A percentile compares a stretch with the other conserved stretches of the same genome.
Evolutionary conservation across 92 coral and sea anemone genomes (phyloP).

Genomic region (Montipora capitata): DNA sequence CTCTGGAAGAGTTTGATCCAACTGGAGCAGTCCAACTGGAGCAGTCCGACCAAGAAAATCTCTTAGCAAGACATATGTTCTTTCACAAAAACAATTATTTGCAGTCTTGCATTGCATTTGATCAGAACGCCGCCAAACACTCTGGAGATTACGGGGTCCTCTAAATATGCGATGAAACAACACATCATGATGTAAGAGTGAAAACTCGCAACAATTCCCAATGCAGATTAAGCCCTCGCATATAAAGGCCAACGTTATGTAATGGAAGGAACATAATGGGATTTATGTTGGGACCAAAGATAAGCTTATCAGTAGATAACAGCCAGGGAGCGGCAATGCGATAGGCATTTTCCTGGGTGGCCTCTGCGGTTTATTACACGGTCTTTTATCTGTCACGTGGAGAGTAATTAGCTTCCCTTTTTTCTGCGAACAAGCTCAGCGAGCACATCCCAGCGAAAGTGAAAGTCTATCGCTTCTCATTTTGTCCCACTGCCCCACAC

Average conservation of each 20-base stretch:
- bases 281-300: conserved; percentile 30
- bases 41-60: neutral
- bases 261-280: conserved; percentile 16
- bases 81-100: too few relatives aligned
- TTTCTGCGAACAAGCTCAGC: conserved; percentile 7
- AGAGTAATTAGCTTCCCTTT: conserved; percentile 23
- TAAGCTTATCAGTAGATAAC: conserved; percentile 27
- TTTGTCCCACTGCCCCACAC: neutral
- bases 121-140: too few relatives aligned
- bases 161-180: too few relatives aligned
- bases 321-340: conserved; percentile 23
- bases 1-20: too few relatives aligned
- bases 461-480: conserved; percentile 15
- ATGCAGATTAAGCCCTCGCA: too few relatives aligned
- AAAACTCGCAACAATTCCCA: too few relatives aligned
- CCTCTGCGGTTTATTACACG: conserved; percentile 31
- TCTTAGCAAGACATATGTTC: too few relatives aligned
- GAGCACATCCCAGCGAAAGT: neutral
- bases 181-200: too few relatives aligned
- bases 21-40: neutral
- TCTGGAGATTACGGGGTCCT: too few relatives aligned
- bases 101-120: too few relatives aligned
- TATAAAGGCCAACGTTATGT: conserved; percentile 15
- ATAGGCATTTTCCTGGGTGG: conserved; percentile 29
- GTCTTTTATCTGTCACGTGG: conserved; percentile 31